Percentiles rank a stretch among this genome's conserved stretches.
Evolutionary conservation across 2,113 vertebrate genomes (phyloP).

Genomic region (Peromyscus maniculatus): DNA sequence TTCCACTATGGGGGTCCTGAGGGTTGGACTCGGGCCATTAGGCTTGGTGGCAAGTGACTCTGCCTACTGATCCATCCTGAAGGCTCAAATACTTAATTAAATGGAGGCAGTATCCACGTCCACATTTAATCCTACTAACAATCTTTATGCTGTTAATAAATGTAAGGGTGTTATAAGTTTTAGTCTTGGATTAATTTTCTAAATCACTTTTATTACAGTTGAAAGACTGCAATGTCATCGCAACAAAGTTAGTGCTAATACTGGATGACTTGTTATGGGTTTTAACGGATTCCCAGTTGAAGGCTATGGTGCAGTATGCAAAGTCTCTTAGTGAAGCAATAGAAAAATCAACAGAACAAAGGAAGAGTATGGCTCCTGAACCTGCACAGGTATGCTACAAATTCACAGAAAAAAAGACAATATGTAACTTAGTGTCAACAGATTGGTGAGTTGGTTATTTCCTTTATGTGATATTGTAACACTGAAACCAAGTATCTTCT

Average conservation of each 20-base stretch:
- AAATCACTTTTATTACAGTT: conserved; percentile 86
- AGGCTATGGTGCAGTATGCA: conserved; percentile 99
- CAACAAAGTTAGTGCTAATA: conserved; percentile 96
- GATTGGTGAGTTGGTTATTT: conserved; percentile 45
- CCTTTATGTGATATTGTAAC: conserved; percentile 32
- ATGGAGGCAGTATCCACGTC: neutral
- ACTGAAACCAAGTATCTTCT: conserved; percentile 28
- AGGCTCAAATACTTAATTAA: neutral
- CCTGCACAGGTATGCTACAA: conserved; percentile 89
- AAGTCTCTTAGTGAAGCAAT: conserved; percentile 99
- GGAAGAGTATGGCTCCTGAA: conserved; percentile 97
- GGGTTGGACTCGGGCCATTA: neutral
- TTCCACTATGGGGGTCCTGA: neutral
- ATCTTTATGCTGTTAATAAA: neutral
- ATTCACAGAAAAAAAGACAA: conserved; percentile 39
- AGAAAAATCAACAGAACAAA: conserved; percentile 97
- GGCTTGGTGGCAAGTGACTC: neutral
- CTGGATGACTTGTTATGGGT: conserved; percentile 99
- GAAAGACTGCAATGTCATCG: conserved; percentile 98
- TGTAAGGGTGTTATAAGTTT: conserved; percentile 17
- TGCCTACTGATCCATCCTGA: neutral
- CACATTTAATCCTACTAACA: conserved; percentile 46
- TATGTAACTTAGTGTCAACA: conserved; percentile 46
- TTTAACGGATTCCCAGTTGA: conserved; percentile 98
- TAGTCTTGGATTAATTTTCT: conserved; percentile 67